phyloP scores from a whole-genome alignment of 2,797 vertebrate species.

The Microctenopoma lineatum region DNA sequence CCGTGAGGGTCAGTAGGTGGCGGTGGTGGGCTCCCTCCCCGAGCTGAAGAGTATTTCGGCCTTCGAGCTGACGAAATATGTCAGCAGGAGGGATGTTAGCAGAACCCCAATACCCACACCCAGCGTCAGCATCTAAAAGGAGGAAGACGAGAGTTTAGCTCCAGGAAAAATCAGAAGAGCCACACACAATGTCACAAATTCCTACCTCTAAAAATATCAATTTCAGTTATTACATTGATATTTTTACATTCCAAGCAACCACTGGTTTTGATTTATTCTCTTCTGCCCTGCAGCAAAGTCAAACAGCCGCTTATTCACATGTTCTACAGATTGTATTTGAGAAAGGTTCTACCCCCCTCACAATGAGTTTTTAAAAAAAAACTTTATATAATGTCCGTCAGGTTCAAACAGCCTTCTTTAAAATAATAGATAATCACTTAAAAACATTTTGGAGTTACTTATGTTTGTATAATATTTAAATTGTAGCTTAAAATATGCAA shows the following conservation, averaged over 20 bases:
- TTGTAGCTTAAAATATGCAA: no score
- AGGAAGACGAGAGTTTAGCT: background rate
- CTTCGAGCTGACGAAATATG: constrained; percentile 91
- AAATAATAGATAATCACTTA: no score
- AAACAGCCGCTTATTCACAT: background rate
- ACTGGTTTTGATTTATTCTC: background rate
- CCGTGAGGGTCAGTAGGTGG: constrained; percentile 86
- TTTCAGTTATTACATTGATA: no score
- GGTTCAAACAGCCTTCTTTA: no score
- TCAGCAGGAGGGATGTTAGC: constrained; percentile 86
- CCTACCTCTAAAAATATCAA: background rate
- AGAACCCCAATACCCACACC: constrained; percentile 87
- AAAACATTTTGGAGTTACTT: no score
- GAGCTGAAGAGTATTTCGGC: constrained; percentile 90
- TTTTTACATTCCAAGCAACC: background rate
- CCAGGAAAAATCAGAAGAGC: background rate
- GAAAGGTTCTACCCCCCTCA: no score
- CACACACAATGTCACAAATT: background rate
- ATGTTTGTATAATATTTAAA: no score
- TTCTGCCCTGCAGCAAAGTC: background rate
- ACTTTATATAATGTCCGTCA: no score
- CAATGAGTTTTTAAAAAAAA: no score
- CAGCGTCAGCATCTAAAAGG: constrained; percentile 88
- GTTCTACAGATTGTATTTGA: no score
- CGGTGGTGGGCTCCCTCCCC: constrained; percentile 81